These are phyloP conservation scores for Lasioglossum lativentre DNA, from an alignment of 2,888 invertebrate genomes.

Conservation along the genomic window DNA sequence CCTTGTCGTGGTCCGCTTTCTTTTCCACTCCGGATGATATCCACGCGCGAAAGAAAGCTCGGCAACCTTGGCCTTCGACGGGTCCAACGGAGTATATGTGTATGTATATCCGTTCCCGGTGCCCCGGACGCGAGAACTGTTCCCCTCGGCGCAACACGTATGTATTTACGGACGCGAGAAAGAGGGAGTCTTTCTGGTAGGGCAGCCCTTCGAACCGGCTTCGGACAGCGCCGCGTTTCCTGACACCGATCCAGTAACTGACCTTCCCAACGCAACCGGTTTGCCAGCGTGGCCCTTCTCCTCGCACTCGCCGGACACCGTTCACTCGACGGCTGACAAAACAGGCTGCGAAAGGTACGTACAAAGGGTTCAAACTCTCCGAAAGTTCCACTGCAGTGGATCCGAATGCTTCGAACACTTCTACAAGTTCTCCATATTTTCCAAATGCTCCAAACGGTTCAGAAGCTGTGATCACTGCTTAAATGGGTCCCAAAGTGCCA, in stretches of 20 bases:
- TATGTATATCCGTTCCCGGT: background rate
- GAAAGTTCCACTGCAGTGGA: no score
- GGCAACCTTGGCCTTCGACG: constrained; percentile 66
- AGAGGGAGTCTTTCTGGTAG: background rate
- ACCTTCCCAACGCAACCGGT: constrained; percentile 72
- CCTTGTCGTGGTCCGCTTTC: background rate
- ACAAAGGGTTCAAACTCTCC: background rate
- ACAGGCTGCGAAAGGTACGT: background rate
- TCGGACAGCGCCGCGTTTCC: constrained; percentile 15
- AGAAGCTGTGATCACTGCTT: no score
- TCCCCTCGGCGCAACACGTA: background rate
- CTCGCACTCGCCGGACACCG: constrained; percentile 9
- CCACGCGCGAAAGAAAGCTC: constrained; percentile 30
- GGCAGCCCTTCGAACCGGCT: background rate
- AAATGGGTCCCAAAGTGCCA: no score
- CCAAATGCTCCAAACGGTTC: background rate
- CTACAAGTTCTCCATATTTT: no score
- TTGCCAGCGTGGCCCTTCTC: constrained; percentile 25
- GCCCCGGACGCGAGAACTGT: background rate
- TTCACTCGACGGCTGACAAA: constrained; percentile 34
- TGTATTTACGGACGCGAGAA: background rate
- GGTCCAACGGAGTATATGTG: background rate
- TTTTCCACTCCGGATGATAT: background rate
- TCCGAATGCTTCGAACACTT: background rate
- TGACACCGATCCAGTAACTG: constrained; percentile 61